Conservation (phyloP, 2,888 invertebrate genomes). For the Heliconius erato region DNA sequence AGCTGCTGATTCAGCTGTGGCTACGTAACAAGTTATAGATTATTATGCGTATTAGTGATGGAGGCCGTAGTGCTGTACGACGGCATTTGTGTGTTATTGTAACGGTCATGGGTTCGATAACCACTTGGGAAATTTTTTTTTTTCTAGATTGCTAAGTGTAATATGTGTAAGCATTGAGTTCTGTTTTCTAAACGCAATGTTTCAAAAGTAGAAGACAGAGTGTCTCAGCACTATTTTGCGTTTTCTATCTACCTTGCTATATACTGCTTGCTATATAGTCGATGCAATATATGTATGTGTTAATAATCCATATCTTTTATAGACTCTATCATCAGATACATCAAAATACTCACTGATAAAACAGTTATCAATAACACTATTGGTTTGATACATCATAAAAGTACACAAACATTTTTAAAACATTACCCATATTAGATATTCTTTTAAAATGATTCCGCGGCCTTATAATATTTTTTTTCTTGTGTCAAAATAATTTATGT, state of each 20-base stretch:
- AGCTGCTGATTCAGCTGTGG: slow-evolving; percentile 30
- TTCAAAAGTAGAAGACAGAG: too few relatives aligned
- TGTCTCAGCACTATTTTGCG: background rate
- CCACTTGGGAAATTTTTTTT: background rate
- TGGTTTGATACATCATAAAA: background rate
- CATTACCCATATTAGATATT: background rate
- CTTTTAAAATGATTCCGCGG: background rate
- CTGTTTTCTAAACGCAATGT: background rate
- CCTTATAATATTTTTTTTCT: background rate
- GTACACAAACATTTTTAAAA: background rate
- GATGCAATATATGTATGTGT: background rate
- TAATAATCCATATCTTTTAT: background rate
- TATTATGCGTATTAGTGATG: background rate
- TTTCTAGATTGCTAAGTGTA: background rate
- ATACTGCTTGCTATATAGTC: background rate
- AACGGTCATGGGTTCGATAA: background rate
- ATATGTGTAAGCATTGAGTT: too few relatives aligned
- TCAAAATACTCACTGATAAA: background rate
- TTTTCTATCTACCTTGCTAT: background rate
- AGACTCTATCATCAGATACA: background rate
- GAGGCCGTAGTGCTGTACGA: background rate
- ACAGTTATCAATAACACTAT: background rate
- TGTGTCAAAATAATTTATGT: too few relatives aligned
- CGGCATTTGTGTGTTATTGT: background rate
- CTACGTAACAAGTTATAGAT: slow-evolving; percentile 1